These are phyloP conservation scores for Stegostoma tigrinum DNA, from an alignment of 2,113 vertebrate species.

Conservation along the genomic window DNA sequence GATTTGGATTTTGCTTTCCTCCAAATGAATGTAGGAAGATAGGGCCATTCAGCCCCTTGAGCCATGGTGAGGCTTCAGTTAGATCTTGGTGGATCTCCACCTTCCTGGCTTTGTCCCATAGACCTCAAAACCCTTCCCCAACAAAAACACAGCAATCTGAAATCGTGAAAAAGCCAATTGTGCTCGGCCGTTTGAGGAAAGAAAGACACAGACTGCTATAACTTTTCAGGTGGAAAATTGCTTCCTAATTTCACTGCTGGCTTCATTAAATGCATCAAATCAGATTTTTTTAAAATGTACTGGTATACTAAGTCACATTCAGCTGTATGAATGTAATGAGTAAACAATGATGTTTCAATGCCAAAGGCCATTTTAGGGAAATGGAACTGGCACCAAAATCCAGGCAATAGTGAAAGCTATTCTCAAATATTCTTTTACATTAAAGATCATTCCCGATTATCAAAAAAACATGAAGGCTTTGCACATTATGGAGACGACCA, in stretches of 20 bases:
- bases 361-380: background rate
- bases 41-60: background rate
- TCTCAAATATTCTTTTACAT: background rate
- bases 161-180: background rate
- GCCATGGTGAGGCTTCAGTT: background rate
- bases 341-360: background rate
- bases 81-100: background rate
- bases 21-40: background rate
- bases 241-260: background rate
- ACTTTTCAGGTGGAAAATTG: background rate
- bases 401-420: background rate
- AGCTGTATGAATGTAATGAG: background rate
- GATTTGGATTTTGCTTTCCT: background rate
- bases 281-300: background rate
- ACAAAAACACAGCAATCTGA: background rate
- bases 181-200: background rate
- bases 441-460: background rate
- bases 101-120: background rate
- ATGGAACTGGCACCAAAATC: background rate
- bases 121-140: background rate
- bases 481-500: background rate
- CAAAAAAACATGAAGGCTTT: background rate
- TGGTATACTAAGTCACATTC: background rate
- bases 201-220: background rate
- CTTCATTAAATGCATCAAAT: background rate